A percentile compares a stretch with the other conserved stretches of the same genome.
Conservation (phyloP, 2,888 invertebrate species). For the Agriotes lineatus region DNA sequence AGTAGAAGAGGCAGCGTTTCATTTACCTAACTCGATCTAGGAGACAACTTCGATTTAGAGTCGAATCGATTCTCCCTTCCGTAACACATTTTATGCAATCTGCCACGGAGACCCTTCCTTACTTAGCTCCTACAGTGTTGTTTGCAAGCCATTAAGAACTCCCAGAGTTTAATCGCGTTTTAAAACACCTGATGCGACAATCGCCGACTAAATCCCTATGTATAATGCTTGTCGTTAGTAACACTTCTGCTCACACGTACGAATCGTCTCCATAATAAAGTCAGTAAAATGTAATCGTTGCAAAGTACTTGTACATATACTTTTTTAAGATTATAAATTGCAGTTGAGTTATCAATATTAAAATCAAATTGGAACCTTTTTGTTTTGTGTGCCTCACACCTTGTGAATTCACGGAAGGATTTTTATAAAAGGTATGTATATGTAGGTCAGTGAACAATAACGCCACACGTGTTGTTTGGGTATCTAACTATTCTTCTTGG, state of each 20-base stretch:
- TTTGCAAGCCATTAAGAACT: conserved; percentile 25
- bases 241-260: background rate
- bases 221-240: conserved; percentile 2
- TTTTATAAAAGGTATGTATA: too few relatives aligned
- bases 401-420: too few relatives aligned
- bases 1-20: conserved; percentile 14
- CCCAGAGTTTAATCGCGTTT: conserved; percentile 25
- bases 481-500: too few relatives aligned
- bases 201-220: conserved; percentile 15
- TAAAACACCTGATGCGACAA: conserved; percentile 30
- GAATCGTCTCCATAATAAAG: too few relatives aligned
- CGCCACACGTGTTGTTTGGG: too few relatives aligned
- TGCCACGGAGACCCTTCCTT: conserved; percentile 17
- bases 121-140: conserved; percentile 17
- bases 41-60: conserved; percentile 10
- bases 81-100: conserved; percentile 19
- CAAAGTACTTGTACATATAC: too few relatives aligned
- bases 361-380: too few relatives aligned
- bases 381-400: too few relatives aligned
- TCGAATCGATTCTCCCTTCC: conserved; percentile 13
- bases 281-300: too few relatives aligned
- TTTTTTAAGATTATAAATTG: too few relatives aligned
- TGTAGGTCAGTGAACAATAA: too few relatives aligned
- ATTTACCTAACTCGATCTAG: conserved; percentile 27
- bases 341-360: too few relatives aligned